phyloP scores from a whole-genome alignment of 2,888 invertebrate genomes.

The Antitype chi region DNA sequence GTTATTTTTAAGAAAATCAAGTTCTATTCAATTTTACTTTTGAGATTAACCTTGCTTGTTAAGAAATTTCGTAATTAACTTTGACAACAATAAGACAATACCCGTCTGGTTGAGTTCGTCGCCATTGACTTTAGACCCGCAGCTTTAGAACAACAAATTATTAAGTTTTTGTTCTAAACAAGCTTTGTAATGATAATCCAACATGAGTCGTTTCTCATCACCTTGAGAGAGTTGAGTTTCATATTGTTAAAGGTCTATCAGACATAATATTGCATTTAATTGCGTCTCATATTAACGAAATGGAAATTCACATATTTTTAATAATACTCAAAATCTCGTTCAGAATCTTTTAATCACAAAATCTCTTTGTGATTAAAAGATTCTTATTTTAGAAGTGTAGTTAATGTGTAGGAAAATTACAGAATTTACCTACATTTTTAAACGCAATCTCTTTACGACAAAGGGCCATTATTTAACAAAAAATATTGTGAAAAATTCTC shows the following conservation, averaged over 20 bases:
- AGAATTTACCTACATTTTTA: neutral
- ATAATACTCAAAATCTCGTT: neutral
- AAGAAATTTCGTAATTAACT: constrained; percentile 64
- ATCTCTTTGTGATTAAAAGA: neutral
- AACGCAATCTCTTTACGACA: neutral
- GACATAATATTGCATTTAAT: neutral
- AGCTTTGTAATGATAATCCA: constrained; percentile 28
- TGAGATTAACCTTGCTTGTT: constrained; percentile 51
- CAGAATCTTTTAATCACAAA: too few species aligned
- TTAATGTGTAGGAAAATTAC: neutral
- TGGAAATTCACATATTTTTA: neutral
- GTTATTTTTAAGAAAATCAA: constrained; percentile 23
- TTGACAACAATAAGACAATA: constrained; percentile 59
- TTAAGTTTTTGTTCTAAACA: constrained; percentile 41
- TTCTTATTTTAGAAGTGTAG: neutral
- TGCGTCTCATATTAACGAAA: neutral
- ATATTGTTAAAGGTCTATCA: neutral
- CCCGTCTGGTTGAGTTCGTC: constrained; percentile 25
- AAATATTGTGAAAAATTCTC: neutral
- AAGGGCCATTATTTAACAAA: neutral
- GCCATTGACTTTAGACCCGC: constrained; percentile 33
- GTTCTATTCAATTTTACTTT: constrained; percentile 37
- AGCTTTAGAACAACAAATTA: constrained; percentile 52
- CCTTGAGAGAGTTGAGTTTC: neutral
- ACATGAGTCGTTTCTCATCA: neutral